Base-by-base conservation (phyloP, 2,113 vertebrate species). In the Hyperopisus bebe region DNA sequence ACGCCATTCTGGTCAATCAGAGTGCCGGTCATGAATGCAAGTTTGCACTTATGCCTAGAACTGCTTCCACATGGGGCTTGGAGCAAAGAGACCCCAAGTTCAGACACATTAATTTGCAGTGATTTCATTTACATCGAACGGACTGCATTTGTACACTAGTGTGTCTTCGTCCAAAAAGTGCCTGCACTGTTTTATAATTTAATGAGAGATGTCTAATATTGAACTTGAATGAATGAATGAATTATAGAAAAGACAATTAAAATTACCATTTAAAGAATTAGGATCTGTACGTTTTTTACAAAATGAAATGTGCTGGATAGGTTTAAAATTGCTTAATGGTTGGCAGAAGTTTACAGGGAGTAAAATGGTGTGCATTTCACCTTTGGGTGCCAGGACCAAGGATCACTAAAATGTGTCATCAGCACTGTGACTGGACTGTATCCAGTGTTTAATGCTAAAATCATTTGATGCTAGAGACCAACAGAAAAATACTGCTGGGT, bases 401-500 rank as follows among this genome's bases (percentile, higher is more conserved):
- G n/a, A 17, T 39, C 1, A 39, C 39, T 77, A 5, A 39, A 39
- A 27, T 27, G 70, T 39, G 35, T 77, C 31, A 77, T 77, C 13
- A 17, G 70, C 39, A 77, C 15, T 39, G 70, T 77, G 58, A 66
- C n/a, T 66, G 3, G 62, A 11, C 24, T 27, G 62, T 66, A 66
- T 66, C 62, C 58, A 66, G 55, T 58, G 21, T 17, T 19, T 50
- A 74, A 88, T 70, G 55, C n/a, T 6, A 0, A 87, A 21, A 87
- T 50, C 50, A n/a, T 35, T 31, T 85, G 55, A 70, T 62, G 15
- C 51, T 62, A 7, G 8, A 83, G 47, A 53, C 21, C 24, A 2
- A 58, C 50, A 24, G 0, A 27, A 55, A 1, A 10, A 96, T 83
- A 97, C 98, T 95, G 44, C 70, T 93, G 0, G 98, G 98, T 91